Base-by-base conservation (phyloP, 2,888 invertebrate species). In the Lathronympha strigana region DNA sequence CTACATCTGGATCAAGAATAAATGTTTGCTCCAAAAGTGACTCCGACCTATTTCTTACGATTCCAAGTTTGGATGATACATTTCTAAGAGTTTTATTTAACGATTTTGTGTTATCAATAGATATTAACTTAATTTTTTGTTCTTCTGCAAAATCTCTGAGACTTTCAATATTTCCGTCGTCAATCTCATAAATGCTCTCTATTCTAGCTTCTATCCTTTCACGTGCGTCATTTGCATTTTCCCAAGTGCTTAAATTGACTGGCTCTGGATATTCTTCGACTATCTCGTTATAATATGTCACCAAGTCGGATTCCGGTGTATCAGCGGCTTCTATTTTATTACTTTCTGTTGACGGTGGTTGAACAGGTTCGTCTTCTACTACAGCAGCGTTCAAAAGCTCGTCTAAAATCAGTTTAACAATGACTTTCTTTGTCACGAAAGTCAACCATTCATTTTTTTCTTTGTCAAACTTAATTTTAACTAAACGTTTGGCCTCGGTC, bases 21-120 rank as follows among this genome's bases (percentile, higher is more conserved):
- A 91, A 92, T 4, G 93, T 93, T 77, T 93, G 88, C 78, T 95
- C 95, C 64, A 95, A 92, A 69, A 92, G 79, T 0, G 94, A 93
- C 63, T 81, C 73, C 64, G 83, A 87, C 71, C 93, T 83, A 70
- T 86, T 87, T 74, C 92, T 88, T 17, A 92, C 73, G 49, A 67
- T 67, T 4, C 77, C 72, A 54, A 91, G 68, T 69, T 82, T 81
- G 1, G 73, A 76, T 64, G 90, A 75, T 55, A 78, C 70, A 57
- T 69, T 57, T 69, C 83, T 81, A 5, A 76, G 63, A 43, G 89
- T 77, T 79, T 88, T 88, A 38, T 73, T 70, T 40, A 83, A 69
- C 3, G 86, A 69, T 67, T 83, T 86, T 25, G 87, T 84, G 4
- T 85, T 86, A 73, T 93, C 79, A 2, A 94, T 69, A 57, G 87